Evolutionary conservation across 2,113 vertebrate genomes (phyloP).

Genomic region (Chamaetylas fuelleborni): DNA sequence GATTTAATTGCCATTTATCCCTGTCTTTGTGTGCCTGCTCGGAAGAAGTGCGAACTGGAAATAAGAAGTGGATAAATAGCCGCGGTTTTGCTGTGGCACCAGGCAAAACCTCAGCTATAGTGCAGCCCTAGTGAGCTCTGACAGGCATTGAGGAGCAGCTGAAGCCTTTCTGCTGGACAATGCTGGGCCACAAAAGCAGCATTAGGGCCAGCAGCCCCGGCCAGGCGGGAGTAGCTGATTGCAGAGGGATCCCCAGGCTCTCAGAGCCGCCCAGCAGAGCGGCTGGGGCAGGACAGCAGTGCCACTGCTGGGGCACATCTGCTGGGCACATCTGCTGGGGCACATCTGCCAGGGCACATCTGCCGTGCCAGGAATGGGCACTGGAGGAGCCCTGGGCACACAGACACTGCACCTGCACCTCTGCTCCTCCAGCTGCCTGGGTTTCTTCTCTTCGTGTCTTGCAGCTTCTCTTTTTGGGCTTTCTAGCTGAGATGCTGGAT

Average conservation of each 20-base stretch:
- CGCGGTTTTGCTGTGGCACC: background rate
- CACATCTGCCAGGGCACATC: too few relatives aligned
- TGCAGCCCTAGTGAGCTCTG: background rate
- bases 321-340: too few relatives aligned
- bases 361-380: background rate
- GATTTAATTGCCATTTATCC: constrained; percentile 23
- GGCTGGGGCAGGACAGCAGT: background rate
- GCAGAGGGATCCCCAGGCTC: background rate
- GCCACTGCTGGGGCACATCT: background rate
- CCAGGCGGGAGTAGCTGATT: constrained; percentile 22
- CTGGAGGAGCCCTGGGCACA: fast-evolving
- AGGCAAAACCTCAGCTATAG: background rate
- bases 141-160: constrained; percentile 18
- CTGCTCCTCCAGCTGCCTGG: fast-evolving
- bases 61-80: background rate
- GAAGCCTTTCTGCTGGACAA: constrained; percentile 18
- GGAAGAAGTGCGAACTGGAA: background rate
- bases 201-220: background rate
- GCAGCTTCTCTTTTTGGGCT: background rate
- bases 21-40: background rate
- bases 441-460: background rate
- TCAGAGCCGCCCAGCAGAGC: background rate
- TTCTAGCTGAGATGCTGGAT: background rate
- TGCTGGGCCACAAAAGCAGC: constrained; percentile 39
- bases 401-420: fast-evolving